Evolutionary conservation across 2,888 invertebrate species (phyloP).

Genomic region (Linyphia triangularis): DNA sequence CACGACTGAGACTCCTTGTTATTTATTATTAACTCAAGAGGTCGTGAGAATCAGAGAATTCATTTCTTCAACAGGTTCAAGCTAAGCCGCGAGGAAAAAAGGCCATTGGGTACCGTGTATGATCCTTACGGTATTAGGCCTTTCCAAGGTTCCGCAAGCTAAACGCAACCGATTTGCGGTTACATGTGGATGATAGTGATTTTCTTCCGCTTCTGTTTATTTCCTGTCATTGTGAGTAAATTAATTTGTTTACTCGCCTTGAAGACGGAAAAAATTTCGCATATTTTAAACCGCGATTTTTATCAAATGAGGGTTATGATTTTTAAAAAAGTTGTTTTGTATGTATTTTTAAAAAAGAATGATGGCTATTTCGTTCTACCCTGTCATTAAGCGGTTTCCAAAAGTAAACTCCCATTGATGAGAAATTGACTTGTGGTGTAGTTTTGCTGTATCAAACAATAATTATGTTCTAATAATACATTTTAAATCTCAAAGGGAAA

Average conservation of each 20-base stretch:
- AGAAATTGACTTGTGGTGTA: background rate
- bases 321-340: background rate
- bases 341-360: background rate
- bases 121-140: background rate
- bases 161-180: background rate
- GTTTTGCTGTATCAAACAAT: no score
- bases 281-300: no score
- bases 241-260: background rate
- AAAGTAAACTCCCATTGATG: background rate
- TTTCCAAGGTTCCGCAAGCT: background rate
- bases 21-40: constrained; percentile 50
- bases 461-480: no score
- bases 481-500: no score
- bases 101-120: constrained; percentile 21
- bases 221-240: background rate
- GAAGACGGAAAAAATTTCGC: background rate
- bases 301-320: no score
- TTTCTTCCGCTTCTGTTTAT: background rate
- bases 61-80: constrained; percentile 44
- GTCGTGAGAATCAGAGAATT: constrained; percentile 64
- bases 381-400: background rate
- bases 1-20: constrained; percentile 30
- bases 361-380: background rate
- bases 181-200: background rate
- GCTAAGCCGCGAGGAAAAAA: constrained; percentile 30